Evolutionary conservation across 2,113 vertebrate species (phyloP), one percentile per base, ranked within the genome.

Genomic region (Eublepharis macularius): DNA sequence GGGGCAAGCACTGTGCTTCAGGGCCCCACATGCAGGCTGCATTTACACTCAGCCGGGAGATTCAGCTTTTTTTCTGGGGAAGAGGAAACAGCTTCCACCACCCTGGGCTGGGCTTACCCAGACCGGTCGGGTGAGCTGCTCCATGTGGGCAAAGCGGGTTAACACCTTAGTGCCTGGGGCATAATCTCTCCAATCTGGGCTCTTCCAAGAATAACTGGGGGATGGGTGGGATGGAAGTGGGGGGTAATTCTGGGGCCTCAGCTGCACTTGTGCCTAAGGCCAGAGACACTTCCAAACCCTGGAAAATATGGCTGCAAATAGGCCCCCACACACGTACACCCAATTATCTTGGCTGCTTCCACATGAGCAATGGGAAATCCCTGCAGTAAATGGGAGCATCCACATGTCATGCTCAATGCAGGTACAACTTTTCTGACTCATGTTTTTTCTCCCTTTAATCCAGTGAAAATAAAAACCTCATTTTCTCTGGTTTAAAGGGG

Each of bases 151-250:
- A 79, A 83, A 73, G 41, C 21, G 17, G 70, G 63, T 86, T 86
- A 86, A 86, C 85, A 51, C 72, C 72, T 81, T 76, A 43, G 6
- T 81, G 85, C 79, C 85, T 76, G 79, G 36, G 49, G 79, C 45
- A 51, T 41, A 51, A 76, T 19, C 51, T 43, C 81, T 63, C 72
- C 16, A 6, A 13, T 26, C n/a, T 36, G 9, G 21, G 7, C n/a
- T 70, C 41, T 34, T 63, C 24, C 26, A 63, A 80, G 78, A 68
- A 29, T 45, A 63, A 14, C 19, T 54, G 34, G 16, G 6, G 34
- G 80, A 39, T 26, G 12, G 49, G 41, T 32, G n/a, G 39, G 63
- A 24, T 8, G 1, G 14, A 8, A 4, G 34, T 51, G 39, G 43
- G n/a, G 5, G 16, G 51, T 32, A 14, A 43, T n/a, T 66, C 24